Percentiles rank a stretch among this genome's conserved stretches.
These are phyloP conservation scores for Pituophis catenifer DNA, from an alignment of 2,113 vertebrate species.

Conservation along the genomic window DNA sequence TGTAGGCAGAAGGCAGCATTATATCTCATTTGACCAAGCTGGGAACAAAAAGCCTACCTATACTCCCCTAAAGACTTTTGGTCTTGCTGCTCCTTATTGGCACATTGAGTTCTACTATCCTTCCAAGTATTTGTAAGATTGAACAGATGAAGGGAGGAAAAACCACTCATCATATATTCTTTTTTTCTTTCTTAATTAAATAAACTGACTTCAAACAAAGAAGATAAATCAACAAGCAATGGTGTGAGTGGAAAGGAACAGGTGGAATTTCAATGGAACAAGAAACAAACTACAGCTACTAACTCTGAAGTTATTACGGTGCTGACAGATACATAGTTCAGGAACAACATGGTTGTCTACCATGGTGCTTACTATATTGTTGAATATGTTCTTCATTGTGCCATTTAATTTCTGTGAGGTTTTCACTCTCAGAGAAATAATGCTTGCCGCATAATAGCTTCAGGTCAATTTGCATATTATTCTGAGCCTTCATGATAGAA, in stretches of 20 bases:
- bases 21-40: background rate
- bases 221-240: background rate
- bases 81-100: background rate
- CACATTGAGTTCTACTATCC: background rate
- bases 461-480: slow-evolving; percentile 9
- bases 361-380: background rate
- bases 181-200: background rate
- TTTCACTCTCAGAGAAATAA: background rate
- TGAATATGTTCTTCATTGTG: background rate
- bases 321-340: background rate
- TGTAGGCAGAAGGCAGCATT: background rate
- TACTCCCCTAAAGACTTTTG: background rate
- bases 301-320: background rate
- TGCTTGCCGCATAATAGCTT: background rate
- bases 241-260: background rate
- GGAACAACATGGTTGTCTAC: background rate
- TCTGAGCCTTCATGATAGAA: background rate
- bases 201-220: background rate
- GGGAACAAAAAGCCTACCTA: background rate
- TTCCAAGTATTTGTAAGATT: background rate
- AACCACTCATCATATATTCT: background rate
- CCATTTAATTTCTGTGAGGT: background rate
- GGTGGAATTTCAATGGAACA: background rate
- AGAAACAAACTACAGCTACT: background rate
- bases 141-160: background rate